Base-by-base conservation (phyloP, 1,140 invertebrate genomes). In the Hyles vespertilio region DNA sequence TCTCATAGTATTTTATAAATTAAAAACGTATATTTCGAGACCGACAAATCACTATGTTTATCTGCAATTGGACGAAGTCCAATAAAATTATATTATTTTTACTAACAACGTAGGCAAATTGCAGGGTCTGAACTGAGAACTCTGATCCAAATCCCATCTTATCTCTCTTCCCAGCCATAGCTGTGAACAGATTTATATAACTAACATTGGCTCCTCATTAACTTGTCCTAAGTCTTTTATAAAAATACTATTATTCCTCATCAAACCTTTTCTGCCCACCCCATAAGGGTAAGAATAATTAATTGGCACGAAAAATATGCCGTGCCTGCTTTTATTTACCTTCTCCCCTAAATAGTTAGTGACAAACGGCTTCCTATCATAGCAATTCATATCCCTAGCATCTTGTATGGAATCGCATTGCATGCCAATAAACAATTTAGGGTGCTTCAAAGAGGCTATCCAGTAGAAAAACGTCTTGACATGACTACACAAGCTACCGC, bases 351-450 rank as follows among this genome's bases (percentile, higher is more conserved):
- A 9, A 40, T 56, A 7, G 36, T 71, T 68, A 2, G 63, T 71
- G 3, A 59, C 59, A 5, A 53, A 43, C 5, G 69, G 69, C n/a
- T 51, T 36, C 32, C 49, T 65, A 0, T 61, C 52, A 61, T 56
- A 71, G 44, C 69, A 71, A 2, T 61, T 40, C 7, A 47, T 50
- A 3, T 63, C 51, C 22, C 69, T 65, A 5, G 65, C 65, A 11
- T 71, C 46, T 32, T 71, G 69, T 3, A 71, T 56, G 1, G 58
- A 56, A 50, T 68, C 56, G 45, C 69, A 71, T 34, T 71, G 46
- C 1, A 71, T 57, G 0, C 53, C 62, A 8, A 71, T 58, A 33
- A 68, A 71, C 3, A 11, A 50, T 1, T 68, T 48, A 5, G 51
- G 60, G 43, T 68, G 36, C 11, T 49, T 11, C 11, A 71, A 36